Evolutionary conservation across 1,140 invertebrate species (phyloP).

Genomic region (Trichogramma pretiosum): DNA sequence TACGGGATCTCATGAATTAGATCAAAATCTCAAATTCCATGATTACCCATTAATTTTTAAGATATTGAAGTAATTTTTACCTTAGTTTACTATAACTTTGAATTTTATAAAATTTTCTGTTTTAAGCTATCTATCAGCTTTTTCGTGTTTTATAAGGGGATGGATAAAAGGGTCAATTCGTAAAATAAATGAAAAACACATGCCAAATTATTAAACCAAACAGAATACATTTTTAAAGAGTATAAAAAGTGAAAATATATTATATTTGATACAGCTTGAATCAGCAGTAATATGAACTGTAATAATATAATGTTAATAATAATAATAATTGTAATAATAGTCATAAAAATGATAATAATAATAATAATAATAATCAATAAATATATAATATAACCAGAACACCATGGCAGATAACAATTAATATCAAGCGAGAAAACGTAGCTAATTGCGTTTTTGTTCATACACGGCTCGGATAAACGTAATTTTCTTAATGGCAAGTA

Average conservation of each 20-base stretch:
- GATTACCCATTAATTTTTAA: too few relatives aligned
- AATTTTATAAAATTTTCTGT: too few relatives aligned
- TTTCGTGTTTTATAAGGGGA: too few relatives aligned
- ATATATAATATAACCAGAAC: conserved; percentile 47
- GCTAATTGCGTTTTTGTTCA: conserved; percentile 23
- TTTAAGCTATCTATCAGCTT: too few relatives aligned
- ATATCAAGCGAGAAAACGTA: conserved; percentile 45
- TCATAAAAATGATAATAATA: conserved; percentile 30
- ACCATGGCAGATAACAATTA: conserved; percentile 46
- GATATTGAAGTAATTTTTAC: too few relatives aligned
- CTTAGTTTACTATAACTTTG: too few relatives aligned
- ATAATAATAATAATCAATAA: conserved; percentile 41
- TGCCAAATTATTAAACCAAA: conserved; percentile 45
- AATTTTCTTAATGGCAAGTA: conserved; percentile 28
- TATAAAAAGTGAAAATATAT: conserved; percentile 49
- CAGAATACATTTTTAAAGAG: conserved; percentile 45
- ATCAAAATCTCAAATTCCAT: too few relatives aligned
- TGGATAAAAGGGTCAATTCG: too few relatives aligned
- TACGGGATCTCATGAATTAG: neutral
- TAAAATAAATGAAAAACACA: conserved; percentile 38
- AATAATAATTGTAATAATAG: conserved; percentile 32
- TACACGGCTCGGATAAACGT: conserved; percentile 13
- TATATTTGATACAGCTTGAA: conserved; percentile 45
- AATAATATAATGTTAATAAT: conserved; percentile 37
- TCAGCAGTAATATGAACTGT: conserved; percentile 35